phyloP scores from a whole-genome alignment of 1,140 invertebrate genomes.

The Drosophila leontia region DNA sequence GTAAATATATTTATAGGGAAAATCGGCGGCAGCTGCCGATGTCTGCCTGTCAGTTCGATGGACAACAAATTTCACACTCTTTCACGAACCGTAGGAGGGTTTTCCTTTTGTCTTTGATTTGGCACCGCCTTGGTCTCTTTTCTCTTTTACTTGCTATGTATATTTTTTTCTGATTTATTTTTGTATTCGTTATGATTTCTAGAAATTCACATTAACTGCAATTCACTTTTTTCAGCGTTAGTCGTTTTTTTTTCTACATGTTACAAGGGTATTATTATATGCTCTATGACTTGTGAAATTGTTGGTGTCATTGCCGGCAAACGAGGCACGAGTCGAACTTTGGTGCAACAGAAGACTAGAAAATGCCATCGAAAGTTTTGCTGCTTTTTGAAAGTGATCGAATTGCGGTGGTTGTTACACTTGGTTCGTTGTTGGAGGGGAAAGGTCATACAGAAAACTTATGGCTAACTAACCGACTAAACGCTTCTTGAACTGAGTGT shows the following conservation, averaged over 20 bases:
- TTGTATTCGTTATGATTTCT: slow-evolving; percentile 56
- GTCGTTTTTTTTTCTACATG: slow-evolving; percentile 19
- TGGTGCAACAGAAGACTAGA: slow-evolving; percentile 8
- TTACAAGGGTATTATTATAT: slow-evolving; percentile 70
- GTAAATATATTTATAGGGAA: slow-evolving; percentile 18
- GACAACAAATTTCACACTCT: slow-evolving; percentile 53
- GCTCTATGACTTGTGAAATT: slow-evolving; percentile 81
- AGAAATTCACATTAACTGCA: slow-evolving; percentile 73
- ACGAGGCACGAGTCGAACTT: slow-evolving; percentile 70
- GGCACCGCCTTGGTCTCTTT: slow-evolving; percentile 35
- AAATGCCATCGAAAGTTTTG: slow-evolving; percentile 41
- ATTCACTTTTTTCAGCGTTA: slow-evolving; percentile 69
- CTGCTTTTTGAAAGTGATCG: slow-evolving; percentile 40
- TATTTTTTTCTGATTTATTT: slow-evolving; percentile 10
- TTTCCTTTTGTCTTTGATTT: slow-evolving; percentile 50
- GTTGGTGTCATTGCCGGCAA: slow-evolving; percentile 68
- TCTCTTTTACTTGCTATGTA: slow-evolving; percentile 18
- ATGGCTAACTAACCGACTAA: slow-evolving; percentile 24
- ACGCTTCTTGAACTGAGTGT: slow-evolving; percentile 17
- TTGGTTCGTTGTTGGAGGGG: background rate
- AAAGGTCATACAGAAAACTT: slow-evolving; percentile 16
- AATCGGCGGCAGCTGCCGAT: slow-evolving; percentile 53
- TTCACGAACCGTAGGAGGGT: slow-evolving; percentile 30
- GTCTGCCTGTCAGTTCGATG: slow-evolving; percentile 40
- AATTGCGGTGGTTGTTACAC: slow-evolving; percentile 22